Evolutionary conservation across 2,113 vertebrate species (phyloP).

Genomic region (Hydropotes inermis): DNA sequence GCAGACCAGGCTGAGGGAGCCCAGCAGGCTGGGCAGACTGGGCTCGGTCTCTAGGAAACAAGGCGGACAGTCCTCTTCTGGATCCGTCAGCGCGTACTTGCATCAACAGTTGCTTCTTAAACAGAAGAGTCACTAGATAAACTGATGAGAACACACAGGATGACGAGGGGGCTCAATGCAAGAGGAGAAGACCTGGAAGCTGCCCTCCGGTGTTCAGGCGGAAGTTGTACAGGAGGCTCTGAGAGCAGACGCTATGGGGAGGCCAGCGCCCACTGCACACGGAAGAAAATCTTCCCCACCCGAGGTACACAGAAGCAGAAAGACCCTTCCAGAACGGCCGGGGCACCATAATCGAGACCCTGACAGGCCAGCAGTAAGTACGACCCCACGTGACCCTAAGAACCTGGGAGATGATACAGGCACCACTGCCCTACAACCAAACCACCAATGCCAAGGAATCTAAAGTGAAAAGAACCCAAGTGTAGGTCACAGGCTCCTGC

Average conservation of each 20-base stretch:
- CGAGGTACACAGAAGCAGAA: rapidly evolving
- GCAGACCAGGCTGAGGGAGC: not conserved
- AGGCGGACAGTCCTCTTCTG: not conserved
- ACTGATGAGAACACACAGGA: not conserved
- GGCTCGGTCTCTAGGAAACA: not conserved
- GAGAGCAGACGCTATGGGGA: not conserved
- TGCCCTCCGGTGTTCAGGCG: no score
- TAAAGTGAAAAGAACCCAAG: not conserved
- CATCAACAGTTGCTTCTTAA: not conserved
- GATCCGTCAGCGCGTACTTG: not conserved
- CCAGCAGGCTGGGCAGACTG: not conserved
- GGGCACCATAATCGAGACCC: rapidly evolving
- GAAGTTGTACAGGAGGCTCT: not conserved
- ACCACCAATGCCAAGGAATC: not conserved
- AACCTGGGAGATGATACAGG: not conserved
- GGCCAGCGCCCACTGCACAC: not conserved
- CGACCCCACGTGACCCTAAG: rapidly evolving
- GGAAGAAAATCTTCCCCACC: not conserved
- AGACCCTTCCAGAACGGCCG: not conserved
- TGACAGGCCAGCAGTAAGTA: rapidly evolving
- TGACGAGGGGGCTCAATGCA: not conserved
- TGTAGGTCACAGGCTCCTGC: not conserved
- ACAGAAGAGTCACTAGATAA: not conserved
- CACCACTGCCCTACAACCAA: not conserved
- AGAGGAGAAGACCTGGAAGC: not conserved